Base-by-base conservation (phyloP, 2,113 vertebrate genomes). In the Caranx melampygus region DNA sequence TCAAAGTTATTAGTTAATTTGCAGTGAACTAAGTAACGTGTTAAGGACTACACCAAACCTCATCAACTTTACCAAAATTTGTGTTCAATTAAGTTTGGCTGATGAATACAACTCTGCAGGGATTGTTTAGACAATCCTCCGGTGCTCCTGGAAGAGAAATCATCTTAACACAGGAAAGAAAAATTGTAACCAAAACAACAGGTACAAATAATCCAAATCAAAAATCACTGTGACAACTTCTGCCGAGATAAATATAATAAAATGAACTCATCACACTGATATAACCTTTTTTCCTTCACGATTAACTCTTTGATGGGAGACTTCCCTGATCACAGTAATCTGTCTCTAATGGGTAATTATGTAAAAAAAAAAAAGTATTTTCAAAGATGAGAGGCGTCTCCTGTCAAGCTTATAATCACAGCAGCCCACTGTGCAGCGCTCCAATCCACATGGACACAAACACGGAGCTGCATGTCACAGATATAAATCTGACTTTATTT, bases 361-460 rank as follows among this genome's bases (percentile, higher is more conserved):
- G 52, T 40, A 64, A 10, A 42, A 42, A 42, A 42, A 42, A 42
- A 42, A 42, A 42, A 42, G 40, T 26, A 45, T n/a, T 73, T 75
- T 79, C 54, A 49, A 61, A 70, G 66, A 85, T 75, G 47, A 87
- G 75, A 84, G 40, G 40, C 31, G 18, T 52, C 45, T 79, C 35
- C 26, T 44, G n/a, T 82, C 64, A 72, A 61, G 72, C 42, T 75
- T 58, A 59, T 60, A 76, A 71, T 72, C 49, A 73, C 34, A 79
- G 58, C 67, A 70, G 26, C 67, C 59, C 49, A 34, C 34, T n/a
- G 35, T 55, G 51, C n/a, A 40, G n/a, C 37, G 40, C 57, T 13
- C 20, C 6, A 69, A 67, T 37, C 47, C 74, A 62, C 63, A 71
- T 13, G 42, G n/a, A 54, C 20, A 52, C n/a, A 54, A 21, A 51